These are phyloP conservation scores for Etheostoma perlongum DNA, from an alignment of 2,797 vertebrate genomes.

Conservation along the genomic window DNA sequence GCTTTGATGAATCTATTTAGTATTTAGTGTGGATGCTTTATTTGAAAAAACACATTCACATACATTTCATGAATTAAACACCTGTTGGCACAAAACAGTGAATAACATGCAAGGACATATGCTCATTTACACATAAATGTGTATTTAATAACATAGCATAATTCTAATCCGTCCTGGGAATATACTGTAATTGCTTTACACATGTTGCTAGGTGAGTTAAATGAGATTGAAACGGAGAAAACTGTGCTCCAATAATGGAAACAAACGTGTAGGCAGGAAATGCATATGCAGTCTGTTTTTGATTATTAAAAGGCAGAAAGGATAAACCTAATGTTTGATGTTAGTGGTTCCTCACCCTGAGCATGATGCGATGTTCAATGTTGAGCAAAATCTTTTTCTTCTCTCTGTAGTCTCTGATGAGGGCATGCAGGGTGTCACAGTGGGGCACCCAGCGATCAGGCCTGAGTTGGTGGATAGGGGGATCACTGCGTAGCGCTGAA, in stretches of 20 bases:
- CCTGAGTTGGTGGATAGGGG: constrained; percentile 98
- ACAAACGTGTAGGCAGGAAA: not conserved
- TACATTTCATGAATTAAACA: constrained; percentile 25
- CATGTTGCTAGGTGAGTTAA: constrained; percentile 7
- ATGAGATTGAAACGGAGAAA: constrained; percentile 11
- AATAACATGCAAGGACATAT: constrained; percentile 6
- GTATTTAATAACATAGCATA: not conserved
- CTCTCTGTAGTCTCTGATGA: constrained; percentile 98
- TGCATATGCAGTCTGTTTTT: not conserved
- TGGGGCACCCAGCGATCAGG: constrained; percentile 99
- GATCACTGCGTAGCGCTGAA: constrained; percentile 98
- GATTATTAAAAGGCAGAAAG: not conserved
- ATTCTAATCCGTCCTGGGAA: constrained; percentile 12
- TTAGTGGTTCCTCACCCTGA: constrained; percentile 86
- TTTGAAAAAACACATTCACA: constrained; percentile 26
- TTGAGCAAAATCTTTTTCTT: constrained; percentile 99
- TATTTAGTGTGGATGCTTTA: constrained; percentile 10
- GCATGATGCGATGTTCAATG: constrained; percentile 99
- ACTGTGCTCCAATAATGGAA: not conserved
- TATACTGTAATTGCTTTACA: not conserved
- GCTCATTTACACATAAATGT: constrained; percentile 26
- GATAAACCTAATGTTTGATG: not conserved
- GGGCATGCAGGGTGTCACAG: constrained; percentile 97
- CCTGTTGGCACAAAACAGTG: constrained; percentile 21
- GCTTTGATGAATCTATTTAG: constrained; percentile 44